These are phyloP conservation scores for Montifringilla adamsi DNA, from an alignment of 2,113 vertebrate species.

Conservation along the genomic window DNA sequence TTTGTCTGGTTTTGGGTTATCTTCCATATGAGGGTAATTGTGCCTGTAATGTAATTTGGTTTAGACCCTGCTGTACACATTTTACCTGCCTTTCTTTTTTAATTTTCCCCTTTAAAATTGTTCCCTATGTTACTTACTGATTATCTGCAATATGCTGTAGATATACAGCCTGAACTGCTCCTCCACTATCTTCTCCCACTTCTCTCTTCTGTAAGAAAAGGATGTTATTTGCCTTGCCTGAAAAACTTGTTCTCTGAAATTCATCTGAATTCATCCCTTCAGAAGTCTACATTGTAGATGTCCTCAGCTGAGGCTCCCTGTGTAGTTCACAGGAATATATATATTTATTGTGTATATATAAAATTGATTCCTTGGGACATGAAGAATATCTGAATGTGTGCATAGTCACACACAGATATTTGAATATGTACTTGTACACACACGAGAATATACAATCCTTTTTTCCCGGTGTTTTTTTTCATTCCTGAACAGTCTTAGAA, in stretches of 20 bases:
- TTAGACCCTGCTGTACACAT: neutral
- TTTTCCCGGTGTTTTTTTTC: neutral
- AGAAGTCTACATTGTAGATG: neutral
- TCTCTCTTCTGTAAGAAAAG: neutral
- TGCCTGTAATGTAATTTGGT: neutral
- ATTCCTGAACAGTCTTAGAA: neutral
- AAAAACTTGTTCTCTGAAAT: neutral
- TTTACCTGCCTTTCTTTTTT: neutral
- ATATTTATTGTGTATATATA: neutral
- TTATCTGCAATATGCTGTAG: neutral
- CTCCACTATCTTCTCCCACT: neutral
- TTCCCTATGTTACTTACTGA: neutral
- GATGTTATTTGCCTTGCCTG: neutral
- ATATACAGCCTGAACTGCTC: neutral
- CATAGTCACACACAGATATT: neutral
- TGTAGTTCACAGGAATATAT: neutral
- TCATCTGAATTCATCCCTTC: neutral
- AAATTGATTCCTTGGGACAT: neutral
- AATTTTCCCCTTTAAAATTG: neutral
- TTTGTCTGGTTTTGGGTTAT: neutral
- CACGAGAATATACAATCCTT: neutral
- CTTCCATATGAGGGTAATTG: neutral
- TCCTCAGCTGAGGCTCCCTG: neutral
- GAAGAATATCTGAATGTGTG: neutral
- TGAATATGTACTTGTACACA: neutral